These are phyloP conservation scores for Clamator glandarius DNA, from an alignment of 2,797 vertebrate genomes.

Conservation along the genomic window DNA sequence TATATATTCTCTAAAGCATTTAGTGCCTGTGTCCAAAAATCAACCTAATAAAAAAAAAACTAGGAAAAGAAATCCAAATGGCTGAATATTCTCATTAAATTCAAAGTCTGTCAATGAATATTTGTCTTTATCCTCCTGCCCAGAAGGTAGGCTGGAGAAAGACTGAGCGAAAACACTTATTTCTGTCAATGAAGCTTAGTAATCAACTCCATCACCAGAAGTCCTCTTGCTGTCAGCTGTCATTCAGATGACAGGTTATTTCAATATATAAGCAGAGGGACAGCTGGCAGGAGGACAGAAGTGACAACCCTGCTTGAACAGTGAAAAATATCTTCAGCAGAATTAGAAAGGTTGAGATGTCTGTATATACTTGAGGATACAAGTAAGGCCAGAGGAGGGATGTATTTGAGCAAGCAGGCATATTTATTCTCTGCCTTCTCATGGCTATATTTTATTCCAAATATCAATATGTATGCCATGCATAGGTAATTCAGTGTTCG, in stretches of 20 bases:
- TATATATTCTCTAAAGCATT: neutral
- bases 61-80: neutral
- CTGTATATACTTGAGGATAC: neutral
- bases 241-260: constrained; percentile 47
- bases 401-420: neutral
- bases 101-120: constrained; percentile 6
- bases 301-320: constrained; percentile 33
- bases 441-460: neutral
- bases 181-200: constrained; percentile 54
- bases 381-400: neutral
- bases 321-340: constrained; percentile 47
- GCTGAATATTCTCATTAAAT: constrained; percentile 26
- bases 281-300: constrained; percentile 44
- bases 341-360: constrained; percentile 46
- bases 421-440: neutral
- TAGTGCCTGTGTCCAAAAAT: neutral
- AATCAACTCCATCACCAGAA: constrained; percentile 50
- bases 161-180: neutral
- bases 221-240: constrained; percentile 30
- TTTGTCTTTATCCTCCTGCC: constrained; percentile 40
- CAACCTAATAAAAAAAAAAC: neutral
- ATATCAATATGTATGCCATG: neutral
- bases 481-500: neutral
- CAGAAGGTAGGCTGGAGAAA: neutral
- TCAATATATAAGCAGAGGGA: constrained; percentile 32